phyloP scores from a whole-genome alignment of 2,888 invertebrate genomes.

The Rhogogaster chlorosoma region DNA sequence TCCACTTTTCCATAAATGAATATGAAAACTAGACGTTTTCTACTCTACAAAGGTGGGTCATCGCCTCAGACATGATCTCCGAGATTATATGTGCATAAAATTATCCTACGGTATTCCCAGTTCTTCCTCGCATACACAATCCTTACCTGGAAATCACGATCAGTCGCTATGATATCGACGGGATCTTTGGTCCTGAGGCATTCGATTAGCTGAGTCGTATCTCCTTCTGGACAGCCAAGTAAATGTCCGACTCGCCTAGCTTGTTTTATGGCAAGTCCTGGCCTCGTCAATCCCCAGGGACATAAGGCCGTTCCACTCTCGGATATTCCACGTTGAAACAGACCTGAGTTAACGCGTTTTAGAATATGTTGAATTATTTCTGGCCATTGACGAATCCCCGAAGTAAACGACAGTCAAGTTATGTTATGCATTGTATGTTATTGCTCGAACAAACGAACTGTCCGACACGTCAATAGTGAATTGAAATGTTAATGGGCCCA shows the following conservation, averaged over 20 bases:
- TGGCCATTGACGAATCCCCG: not conserved
- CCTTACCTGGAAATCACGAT: conserved; percentile 85
- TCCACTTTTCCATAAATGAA: not conserved
- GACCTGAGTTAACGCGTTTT: conserved; percentile 77
- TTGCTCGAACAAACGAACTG: not conserved
- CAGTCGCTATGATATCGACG: conserved; percentile 83
- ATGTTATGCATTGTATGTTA: not conserved
- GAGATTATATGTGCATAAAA: not conserved
- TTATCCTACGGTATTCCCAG: not conserved
- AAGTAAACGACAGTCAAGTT: not conserved
- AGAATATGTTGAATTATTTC: not conserved
- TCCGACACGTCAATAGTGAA: not conserved
- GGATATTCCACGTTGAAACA: conserved; percentile 87
- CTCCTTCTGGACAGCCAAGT: conserved; percentile 81
- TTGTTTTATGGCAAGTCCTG: conserved; percentile 81
- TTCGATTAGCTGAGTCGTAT: conserved; percentile 79
- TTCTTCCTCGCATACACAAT: not conserved
- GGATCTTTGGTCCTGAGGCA: conserved; percentile 84
- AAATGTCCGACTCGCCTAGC: conserved; percentile 82
- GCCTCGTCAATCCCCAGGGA: conserved; percentile 84
- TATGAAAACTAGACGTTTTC: not conserved
- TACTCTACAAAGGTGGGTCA: not conserved
- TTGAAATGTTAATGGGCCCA: not conserved
- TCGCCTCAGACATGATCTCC: not conserved
- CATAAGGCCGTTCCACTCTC: conserved; percentile 87